Evolutionary conservation across 2,888 invertebrate species (phyloP), one percentile per base, ranked within the genome.

Genomic region (Drosophila neutralis): DNA sequence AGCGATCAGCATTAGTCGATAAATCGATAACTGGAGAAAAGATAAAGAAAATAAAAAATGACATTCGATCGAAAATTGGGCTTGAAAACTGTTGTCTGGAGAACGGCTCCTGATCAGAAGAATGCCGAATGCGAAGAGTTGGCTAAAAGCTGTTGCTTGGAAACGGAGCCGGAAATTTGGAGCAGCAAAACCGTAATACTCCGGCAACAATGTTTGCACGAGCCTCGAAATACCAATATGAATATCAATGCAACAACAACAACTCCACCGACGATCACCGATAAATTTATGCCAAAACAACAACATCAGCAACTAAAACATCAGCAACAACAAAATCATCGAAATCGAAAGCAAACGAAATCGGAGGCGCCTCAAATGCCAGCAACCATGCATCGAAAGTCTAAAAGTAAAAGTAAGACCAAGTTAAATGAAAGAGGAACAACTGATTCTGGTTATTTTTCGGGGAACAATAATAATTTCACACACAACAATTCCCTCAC

Each of bases 361-460:
- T 53, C 70, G 45, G 61, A 52, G 31, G 63, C 45, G 21, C 62
- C 29, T 52, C 54, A 58, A 56, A 52, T 53, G 57, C 68, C 81
- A 67, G 65, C 71, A 67, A 65, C 73, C 21, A 82, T 72, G 80
- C 85, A 89, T 73, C 79, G 87, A 64, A 89, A 84, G 61, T 75
- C 71, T 6, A 85, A 87, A 51, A 74, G 87, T 63, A 84, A 89
- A 87, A 76, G 82, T 60, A 89, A 83, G 78, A 61, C 27, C 21
- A 49, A 53, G 15, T 24, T 11, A 36, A 27, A 15, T 15, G 7
- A 24, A 15, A 45, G 15, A 15, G 24, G 8, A 27, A 29, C 24
- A 54, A 11, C 40, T 6, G 27, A 13, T 29, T 57, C 21, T 21
- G 56, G n/a, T 15, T 21, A 29, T 29, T 45, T 15, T 24, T 45